Percentiles rank a stretch among this genome's conserved stretches.
Evolutionary conservation across 1,140 invertebrate genomes (phyloP).

Genomic region (Cephus cinctus): DNA sequence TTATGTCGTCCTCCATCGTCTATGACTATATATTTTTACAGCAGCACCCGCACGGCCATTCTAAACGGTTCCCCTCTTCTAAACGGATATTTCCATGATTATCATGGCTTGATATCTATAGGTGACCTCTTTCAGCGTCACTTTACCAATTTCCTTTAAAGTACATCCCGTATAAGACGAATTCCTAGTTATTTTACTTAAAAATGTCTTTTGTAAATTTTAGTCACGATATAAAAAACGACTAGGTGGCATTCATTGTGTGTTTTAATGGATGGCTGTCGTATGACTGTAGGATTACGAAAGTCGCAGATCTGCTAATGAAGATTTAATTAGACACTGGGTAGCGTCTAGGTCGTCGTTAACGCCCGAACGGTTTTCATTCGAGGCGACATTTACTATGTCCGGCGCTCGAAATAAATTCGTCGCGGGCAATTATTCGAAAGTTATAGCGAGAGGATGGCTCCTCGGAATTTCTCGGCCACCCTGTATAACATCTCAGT

Average conservation of each 20-base stretch:
- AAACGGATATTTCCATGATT: conserved; percentile 27
- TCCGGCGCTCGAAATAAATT: conserved; percentile 30
- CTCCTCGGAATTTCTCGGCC: background rate
- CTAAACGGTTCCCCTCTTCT: conserved; percentile 25
- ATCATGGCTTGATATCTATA: conserved; percentile 28
- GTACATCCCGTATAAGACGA: too few species aligned
- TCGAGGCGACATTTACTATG: conserved; percentile 24
- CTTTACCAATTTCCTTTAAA: too few species aligned
- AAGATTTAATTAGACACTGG: conserved; percentile 41
- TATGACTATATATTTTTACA: background rate
- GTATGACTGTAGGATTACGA: too few species aligned
- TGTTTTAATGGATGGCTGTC: too few species aligned
- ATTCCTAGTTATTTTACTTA: too few species aligned
- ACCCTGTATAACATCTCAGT: conserved; percentile 40
- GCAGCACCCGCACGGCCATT: conserved; percentile 4
- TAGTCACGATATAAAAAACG: too few species aligned
- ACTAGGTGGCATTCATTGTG: too few species aligned
- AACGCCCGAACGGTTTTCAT: conserved; percentile 37
- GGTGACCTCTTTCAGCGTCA: too few species aligned
- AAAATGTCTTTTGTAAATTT: too few species aligned
- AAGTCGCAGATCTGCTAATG: too few species aligned
- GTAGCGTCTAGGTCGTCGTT: conserved; percentile 16
- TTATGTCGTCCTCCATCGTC: conserved; percentile 1
- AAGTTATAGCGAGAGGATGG: conserved; percentile 15
- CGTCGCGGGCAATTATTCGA: conserved; percentile 26